phyloP scores from a whole-genome alignment of 2,113 vertebrate genomes.

The Psilopsiagon aymara region DNA sequence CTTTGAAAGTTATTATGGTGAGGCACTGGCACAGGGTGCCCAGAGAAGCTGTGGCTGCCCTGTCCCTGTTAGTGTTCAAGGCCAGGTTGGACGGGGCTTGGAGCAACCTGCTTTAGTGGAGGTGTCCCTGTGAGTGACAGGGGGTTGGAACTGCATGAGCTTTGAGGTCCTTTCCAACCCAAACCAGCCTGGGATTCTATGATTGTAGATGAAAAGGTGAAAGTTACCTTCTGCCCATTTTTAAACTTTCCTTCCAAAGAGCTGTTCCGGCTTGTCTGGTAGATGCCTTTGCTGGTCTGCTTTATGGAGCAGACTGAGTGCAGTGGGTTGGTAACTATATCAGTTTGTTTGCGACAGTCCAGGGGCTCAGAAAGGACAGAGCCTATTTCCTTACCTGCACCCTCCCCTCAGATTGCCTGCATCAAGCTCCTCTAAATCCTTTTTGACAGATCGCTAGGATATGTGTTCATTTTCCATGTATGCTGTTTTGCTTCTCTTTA shows the following conservation, averaged over 20 bases:
- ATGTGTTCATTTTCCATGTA: not conserved
- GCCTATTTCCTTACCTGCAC: not conserved
- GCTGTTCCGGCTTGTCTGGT: not conserved
- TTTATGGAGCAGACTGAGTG: not conserved
- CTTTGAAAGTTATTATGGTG: not conserved
- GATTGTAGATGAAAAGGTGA: not conserved
- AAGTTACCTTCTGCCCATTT: not conserved
- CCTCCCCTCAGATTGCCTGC: too few relatives aligned
- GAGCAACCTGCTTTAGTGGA: not conserved
- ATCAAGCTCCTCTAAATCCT: not conserved
- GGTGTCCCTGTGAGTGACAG: not conserved
- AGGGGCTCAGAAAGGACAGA: not conserved
- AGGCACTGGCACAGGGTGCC: not conserved
- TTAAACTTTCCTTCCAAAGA: not conserved
- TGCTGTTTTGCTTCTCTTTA: not conserved
- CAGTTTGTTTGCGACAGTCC: fast-evolving
- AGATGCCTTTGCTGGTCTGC: not conserved
- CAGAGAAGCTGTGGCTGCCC: not conserved
- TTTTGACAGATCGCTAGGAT: not conserved
- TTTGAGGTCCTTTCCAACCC: not conserved
- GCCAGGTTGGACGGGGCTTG: not conserved
- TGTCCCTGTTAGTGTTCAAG: not conserved
- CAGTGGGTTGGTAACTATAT: not conserved
- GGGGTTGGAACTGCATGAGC: not conserved
- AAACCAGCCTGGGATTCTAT: not conserved